Conservation (phyloP, 92 coral and sea anemone genomes). For the Porites divaricata region DNA sequence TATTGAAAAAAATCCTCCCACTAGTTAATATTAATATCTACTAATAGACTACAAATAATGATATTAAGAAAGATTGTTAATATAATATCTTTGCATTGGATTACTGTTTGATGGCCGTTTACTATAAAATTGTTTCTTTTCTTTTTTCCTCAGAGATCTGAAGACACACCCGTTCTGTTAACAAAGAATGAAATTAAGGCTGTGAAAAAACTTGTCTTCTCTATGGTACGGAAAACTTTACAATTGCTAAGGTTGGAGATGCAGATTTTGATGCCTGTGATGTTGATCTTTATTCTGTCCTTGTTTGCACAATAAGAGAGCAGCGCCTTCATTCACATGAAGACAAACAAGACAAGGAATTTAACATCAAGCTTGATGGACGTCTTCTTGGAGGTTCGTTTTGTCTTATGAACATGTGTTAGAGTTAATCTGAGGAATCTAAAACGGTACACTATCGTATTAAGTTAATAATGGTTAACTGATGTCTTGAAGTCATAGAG, state of each 20-base stretch:
- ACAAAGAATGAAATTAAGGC: slow-evolving; percentile 49
- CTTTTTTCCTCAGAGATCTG: slow-evolving; percentile 7
- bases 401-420: neutral
- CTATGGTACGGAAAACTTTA: slow-evolving; percentile 13
- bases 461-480: neutral
- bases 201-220: slow-evolving; percentile 34
- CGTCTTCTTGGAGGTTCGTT: slow-evolving; percentile 48
- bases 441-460: neutral
- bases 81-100: no score
- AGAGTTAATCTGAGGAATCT: neutral
- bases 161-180: slow-evolving; percentile 40
- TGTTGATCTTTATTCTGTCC: slow-evolving; percentile 38
- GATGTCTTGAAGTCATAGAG: no score
- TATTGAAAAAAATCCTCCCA: no score
- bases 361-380: slow-evolving; percentile 58
- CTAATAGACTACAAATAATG: no score
- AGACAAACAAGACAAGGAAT: slow-evolving; percentile 27
- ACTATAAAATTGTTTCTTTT: slow-evolving; percentile 2
- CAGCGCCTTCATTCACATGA: slow-evolving; percentile 9
- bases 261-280: slow-evolving; percentile 29
- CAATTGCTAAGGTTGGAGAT: slow-evolving; percentile 9
- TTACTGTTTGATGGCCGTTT: no score
- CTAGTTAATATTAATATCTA: no score
- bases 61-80: no score
- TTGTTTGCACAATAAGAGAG: slow-evolving; percentile 58